Percentiles rank a stretch among this genome's conserved stretches.
phyloP scores from a whole-genome alignment of 2,888 invertebrate genomes.

The Plusia festucae region DNA sequence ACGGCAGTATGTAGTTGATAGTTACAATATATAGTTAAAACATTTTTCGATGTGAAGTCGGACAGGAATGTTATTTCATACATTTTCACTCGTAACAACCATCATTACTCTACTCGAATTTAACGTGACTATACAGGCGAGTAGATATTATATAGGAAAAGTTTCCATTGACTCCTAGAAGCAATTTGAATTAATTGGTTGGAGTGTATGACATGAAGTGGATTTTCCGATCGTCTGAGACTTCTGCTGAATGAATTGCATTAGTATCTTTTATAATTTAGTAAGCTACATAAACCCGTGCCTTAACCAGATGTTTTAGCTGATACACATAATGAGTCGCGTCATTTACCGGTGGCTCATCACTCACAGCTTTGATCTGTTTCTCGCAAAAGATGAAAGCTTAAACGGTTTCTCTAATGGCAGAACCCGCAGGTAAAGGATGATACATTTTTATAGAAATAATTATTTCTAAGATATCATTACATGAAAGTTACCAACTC shows the following conservation, averaged over 20 bases:
- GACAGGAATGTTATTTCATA: background rate
- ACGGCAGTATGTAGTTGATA: too few relatives aligned
- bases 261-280: conserved; percentile 5
- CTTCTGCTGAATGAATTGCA: conserved; percentile 7
- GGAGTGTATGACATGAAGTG: conserved; percentile 10
- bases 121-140: background rate
- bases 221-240: conserved; percentile 14
- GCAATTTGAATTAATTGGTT: conserved; percentile 9
- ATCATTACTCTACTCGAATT: background rate
- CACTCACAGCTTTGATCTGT: conserved; percentile 10
- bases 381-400: background rate
- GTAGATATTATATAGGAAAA: background rate
- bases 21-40: background rate
- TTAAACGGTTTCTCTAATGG: background rate
- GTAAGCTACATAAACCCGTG: conserved; percentile 12
- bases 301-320: conserved; percentile 14
- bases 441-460: background rate
- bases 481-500: background rate
- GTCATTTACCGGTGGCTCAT: conserved; percentile 10
- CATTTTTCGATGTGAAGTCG: background rate
- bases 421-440: background rate
- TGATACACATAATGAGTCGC: conserved; percentile 28
- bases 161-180: background rate
- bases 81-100: background rate
- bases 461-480: conserved; percentile 2